phyloP scores from a whole-genome alignment of 2,888 invertebrate species.

The Operophtera brumata region DNA sequence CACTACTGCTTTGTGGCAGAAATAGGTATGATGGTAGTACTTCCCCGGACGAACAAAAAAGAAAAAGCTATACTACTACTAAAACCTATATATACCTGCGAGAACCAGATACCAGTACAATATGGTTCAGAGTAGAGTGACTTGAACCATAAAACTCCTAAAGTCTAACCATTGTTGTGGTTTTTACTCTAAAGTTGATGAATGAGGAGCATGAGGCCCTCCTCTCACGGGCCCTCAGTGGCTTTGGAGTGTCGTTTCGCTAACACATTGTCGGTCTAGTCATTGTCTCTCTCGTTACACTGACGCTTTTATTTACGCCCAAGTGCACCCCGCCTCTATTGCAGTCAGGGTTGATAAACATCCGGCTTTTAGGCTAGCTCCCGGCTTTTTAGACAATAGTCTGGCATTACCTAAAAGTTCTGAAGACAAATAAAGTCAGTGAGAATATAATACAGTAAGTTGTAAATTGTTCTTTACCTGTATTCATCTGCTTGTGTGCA shows the following conservation, averaged over 20 bases:
- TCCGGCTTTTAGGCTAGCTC: not conserved
- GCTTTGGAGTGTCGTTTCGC: constrained; percentile 68
- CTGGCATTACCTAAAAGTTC: too few relatives aligned
- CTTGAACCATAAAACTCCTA: not conserved
- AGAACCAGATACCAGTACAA: too few relatives aligned
- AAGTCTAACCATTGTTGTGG: constrained; percentile 8
- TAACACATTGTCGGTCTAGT: constrained; percentile 73
- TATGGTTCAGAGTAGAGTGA: too few relatives aligned
- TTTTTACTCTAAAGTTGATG: constrained; percentile 15
- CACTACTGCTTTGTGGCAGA: too few relatives aligned
- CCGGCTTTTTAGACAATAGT: not conserved
- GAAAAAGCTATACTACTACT: too few relatives aligned
- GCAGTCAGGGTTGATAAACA: constrained; percentile 4
- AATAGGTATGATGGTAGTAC: too few relatives aligned
- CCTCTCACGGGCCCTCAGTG: constrained; percentile 54
- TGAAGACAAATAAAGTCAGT: too few relatives aligned
- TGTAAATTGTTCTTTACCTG: too few relatives aligned
- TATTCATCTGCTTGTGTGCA: too few relatives aligned
- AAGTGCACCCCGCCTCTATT: constrained; percentile 76
- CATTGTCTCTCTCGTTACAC: constrained; percentile 75
- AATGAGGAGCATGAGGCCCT: constrained; percentile 39
- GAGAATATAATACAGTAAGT: too few relatives aligned
- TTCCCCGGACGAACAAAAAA: too few relatives aligned
- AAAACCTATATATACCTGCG: too few relatives aligned
- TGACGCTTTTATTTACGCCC: constrained; percentile 78